These are phyloP conservation scores for Rhynchomys soricoides DNA, from an alignment of 2,113 vertebrate genomes.

Conservation along the genomic window DNA sequence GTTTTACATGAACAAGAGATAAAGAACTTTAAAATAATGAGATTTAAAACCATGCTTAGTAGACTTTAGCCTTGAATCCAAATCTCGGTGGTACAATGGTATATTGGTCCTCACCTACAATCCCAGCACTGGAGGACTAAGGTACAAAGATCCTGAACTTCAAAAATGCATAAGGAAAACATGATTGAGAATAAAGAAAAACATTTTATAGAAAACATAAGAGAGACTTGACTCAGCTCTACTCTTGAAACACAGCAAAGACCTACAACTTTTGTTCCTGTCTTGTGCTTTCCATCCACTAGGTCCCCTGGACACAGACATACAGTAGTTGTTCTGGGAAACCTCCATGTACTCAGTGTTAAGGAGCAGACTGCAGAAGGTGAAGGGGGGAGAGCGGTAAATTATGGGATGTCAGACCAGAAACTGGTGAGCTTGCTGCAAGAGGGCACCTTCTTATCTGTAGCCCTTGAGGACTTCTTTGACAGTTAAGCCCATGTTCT, in stretches of 20 bases:
- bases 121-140: no score
- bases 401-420: slow-evolving; percentile 86
- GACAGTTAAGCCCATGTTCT: no score
- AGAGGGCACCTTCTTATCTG: slow-evolving; percentile 86
- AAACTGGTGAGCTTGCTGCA: slow-evolving; percentile 91
- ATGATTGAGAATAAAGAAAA: no score
- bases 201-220: no score
- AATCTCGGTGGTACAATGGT: no score
- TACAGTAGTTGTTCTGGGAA: slow-evolving; percentile 83
- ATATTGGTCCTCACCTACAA: no score
- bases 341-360: slow-evolving; percentile 76
- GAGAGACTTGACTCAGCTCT: neutral
- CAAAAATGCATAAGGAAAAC: no score
- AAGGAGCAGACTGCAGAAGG: slow-evolving; percentile 66
- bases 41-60: no score
- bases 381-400: slow-evolving; percentile 85
- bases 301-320: slow-evolving; percentile 88
- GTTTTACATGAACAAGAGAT: neutral
- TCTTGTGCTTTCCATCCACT: neutral
- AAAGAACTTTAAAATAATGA: no score
- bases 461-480: slow-evolving; percentile 83
- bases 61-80: no score
- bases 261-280: neutral
- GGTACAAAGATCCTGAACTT: no score
- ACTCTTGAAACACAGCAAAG: neutral